Evolutionary conservation across 30 jellyfish, hydroid and myxozoan genomes (phyloP), one percentile per base, ranked within the genome.

Genomic region (Cassiopea xamachana): DNA sequence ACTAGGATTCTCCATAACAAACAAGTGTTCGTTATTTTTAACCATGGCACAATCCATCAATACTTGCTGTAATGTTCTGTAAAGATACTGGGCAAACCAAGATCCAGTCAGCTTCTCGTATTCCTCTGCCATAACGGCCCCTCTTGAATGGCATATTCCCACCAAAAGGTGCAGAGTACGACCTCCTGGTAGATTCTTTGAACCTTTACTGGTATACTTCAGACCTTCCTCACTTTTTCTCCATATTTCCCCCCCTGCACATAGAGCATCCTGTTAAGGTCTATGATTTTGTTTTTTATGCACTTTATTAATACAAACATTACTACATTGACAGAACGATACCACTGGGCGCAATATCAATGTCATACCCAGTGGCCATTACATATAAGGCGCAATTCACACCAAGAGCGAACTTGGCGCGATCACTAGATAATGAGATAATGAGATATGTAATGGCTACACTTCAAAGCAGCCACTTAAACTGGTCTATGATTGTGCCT

Each of bases 1-100:
- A 60, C 88, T 80, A 12, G 88, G 60, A 55, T 80, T 80, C 16
- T 80, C 88, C 85, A 77, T 80, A 16, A 80, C 39, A 60, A 80
- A 58, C 48, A 80, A 59, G 12, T 50, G 50, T 14, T 80, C 78
- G n/a, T 80, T 80, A 59, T 80, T n/a, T 75, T 50, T 80, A 7
- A 48, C 45, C 74, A 58, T 12, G 3, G 88, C 88, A 80, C 77
- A 51, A 17, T 80, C 78, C 46, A 55, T 17, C 1, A 80, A 78
- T 14, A 75, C 55, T 17, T 47, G 2, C 74, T 80, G 78, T n/a
- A 49, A 16, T 4, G 88, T 80, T 60, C 43, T 80, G 39, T 80
- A 78, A 55, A 47, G 46, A 50, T 43, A 77, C 15, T 27, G 59
- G 14, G 85, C 69, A 47, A 77, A 73, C 81, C 81, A 73, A 27